phyloP scores from a whole-genome alignment of 1,140 invertebrate species.

The Hyposmocoma kahamanoa region DNA sequence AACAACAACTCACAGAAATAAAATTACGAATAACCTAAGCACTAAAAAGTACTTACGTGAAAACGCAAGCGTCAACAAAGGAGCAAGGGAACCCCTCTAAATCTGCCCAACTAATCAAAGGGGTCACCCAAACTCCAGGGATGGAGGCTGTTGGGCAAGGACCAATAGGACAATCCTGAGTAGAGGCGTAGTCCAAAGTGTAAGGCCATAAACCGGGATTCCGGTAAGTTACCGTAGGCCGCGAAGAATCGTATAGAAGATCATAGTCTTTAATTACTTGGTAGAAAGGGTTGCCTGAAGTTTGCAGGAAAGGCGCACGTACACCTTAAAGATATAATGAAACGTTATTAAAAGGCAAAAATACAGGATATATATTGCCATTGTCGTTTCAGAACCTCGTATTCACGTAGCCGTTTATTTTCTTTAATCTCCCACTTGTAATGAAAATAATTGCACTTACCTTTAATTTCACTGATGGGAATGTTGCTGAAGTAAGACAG shows the following conservation, averaged over 20 bases:
- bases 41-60: slow-evolving; percentile 50
- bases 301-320: slow-evolving; percentile 79
- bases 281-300: slow-evolving; percentile 77
- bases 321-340: slow-evolving; percentile 62
- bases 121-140: slow-evolving; percentile 77
- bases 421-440: too few relatives aligned
- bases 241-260: slow-evolving; percentile 78
- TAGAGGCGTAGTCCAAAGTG: slow-evolving; percentile 77
- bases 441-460: too few relatives aligned
- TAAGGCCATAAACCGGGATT: slow-evolving; percentile 81
- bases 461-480: slow-evolving; percentile 64
- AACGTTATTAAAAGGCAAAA: too few relatives aligned
- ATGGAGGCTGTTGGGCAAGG: slow-evolving; percentile 78
- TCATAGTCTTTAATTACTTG: slow-evolving; percentile 64
- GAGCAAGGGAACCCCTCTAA: slow-evolving; percentile 68
- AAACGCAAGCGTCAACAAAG: slow-evolving; percentile 77
- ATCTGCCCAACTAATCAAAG: slow-evolving; percentile 77
- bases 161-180: slow-evolving; percentile 78
- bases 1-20: too few relatives aligned
- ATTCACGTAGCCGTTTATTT: too few relatives aligned
- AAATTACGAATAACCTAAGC: too few relatives aligned
- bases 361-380: too few relatives aligned
- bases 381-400: too few relatives aligned
- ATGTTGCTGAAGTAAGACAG: slow-evolving; percentile 75
- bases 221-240: slow-evolving; percentile 74